phyloP scores from a whole-genome alignment of 1,140 invertebrate genomes.

The Lordiphosa clarofinis region DNA sequence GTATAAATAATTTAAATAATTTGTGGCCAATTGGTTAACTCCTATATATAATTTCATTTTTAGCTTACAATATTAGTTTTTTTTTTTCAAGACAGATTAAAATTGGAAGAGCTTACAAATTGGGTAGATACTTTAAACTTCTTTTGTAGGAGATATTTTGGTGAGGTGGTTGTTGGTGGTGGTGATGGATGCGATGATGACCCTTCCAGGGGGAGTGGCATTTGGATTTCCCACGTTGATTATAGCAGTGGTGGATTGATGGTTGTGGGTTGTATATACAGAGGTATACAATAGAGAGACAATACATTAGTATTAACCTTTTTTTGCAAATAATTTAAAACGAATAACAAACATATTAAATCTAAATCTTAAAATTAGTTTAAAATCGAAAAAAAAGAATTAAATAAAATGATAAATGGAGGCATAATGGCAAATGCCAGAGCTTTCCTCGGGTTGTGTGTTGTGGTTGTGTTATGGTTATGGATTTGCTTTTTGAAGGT shows the following conservation, averaged over 20 bases:
- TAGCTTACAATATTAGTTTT: conserved; percentile 7
- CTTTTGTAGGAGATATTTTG: conserved; percentile 12
- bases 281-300: conserved; percentile 75
- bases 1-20: conserved; percentile 17
- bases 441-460: neutral
- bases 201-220: neutral
- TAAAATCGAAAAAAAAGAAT: conserved; percentile 22
- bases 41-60: conserved; percentile 13
- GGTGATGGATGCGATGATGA: conserved; percentile 24
- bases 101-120: conserved; percentile 71
- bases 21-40: conserved; percentile 44
- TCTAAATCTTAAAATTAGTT: conserved; percentile 58
- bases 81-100: conserved; percentile 40
- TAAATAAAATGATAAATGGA: conserved; percentile 8
- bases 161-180: conserved; percentile 4
- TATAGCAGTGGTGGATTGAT: conserved; percentile 3
- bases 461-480: conserved; percentile 6
- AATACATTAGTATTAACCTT: conserved; percentile 69
- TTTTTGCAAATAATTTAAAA: conserved; percentile 67
- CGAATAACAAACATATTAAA: conserved; percentile 67
- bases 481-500: neutral
- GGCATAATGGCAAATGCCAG: conserved; percentile 6
- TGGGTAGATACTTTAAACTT: conserved; percentile 12
- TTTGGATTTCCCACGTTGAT: neutral
- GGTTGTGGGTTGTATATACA: conserved; percentile 55